These are phyloP conservation scores for Sinohyriopsis cumingii DNA, from an alignment of 2,888 invertebrate species.

Conservation along the genomic window DNA sequence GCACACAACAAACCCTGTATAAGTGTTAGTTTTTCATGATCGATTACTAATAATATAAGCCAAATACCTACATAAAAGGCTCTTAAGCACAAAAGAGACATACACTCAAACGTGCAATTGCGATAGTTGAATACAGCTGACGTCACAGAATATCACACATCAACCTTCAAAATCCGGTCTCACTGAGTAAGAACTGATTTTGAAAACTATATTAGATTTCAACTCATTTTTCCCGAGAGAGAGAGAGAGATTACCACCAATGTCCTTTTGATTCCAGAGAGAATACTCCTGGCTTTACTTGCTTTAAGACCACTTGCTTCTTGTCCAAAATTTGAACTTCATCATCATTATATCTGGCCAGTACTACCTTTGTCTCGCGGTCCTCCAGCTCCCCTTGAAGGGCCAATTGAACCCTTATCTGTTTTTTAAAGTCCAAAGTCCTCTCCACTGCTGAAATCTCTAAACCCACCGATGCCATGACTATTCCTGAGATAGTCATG, in stretches of 20 bases:
- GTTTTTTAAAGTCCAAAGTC: conserved; percentile 27
- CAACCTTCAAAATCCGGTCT: no score
- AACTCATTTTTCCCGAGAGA: no score
- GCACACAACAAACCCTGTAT: no score
- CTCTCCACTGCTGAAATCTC: conserved; percentile 27
- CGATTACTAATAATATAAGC: no score
- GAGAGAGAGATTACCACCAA: conserved; percentile 36
- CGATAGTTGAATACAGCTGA: no score
- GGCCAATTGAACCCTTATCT: conserved; percentile 27
- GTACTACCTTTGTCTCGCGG: conserved; percentile 41
- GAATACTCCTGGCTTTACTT: conserved; percentile 16
- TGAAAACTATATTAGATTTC: no score
- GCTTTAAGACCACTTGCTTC: conserved; percentile 36
- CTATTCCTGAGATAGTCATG: conserved; percentile 25
- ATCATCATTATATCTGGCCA: conserved; percentile 33
- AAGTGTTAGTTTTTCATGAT: no score
- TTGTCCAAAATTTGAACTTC: conserved; percentile 42
- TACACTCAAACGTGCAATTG: no score
- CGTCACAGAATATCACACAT: no score
- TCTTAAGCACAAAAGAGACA: no score
- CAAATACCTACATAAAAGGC: no score
- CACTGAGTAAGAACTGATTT: no score
- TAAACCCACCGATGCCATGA: conserved; percentile 31
- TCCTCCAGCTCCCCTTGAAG: conserved; percentile 33
- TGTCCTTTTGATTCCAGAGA: conserved; percentile 37